Evolutionary conservation across 2,888 invertebrate genomes (phyloP), one percentile per base, ranked within the genome.

Genomic region (Diarsia mendica): DNA sequence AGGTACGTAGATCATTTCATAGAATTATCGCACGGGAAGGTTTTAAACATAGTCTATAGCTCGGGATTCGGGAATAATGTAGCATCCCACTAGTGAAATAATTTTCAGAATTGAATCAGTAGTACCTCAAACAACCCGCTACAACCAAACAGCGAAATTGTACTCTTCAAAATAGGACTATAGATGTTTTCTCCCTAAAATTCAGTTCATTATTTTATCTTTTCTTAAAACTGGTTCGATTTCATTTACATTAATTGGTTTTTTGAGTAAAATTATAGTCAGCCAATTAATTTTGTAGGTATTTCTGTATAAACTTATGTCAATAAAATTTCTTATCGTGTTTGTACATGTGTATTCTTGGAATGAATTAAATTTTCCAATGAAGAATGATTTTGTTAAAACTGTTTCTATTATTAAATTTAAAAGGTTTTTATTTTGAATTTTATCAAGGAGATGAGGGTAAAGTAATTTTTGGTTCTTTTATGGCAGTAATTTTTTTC

Each of bases 291-390:
- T 73, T 77, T 80, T 58, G 1, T 44, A n/a, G 8, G 3, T 49
- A 49, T 11, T 39, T 70, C 33, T 28, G 13, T 80, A 67, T 58
- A 63, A 65, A 44, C 15, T 39, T 51, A 48, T 20, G 46, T 44
- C 55, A 13, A 69, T 84, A 58, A 81, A 81, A 61, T 44, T 63
- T 84, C 81, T 84, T 81, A 81, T 83, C 77, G 70, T 23, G 13
- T 9, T 4, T n/a, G 39, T 55, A 33, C n/a, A 13, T 39, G 11
- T 11, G 11, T 11, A n/a, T 10, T 67, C 11, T 18, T 46, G 53
- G 39, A 65, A 68, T 53, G 23, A 28, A 28, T 68, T 4, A 0
- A 23, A 46, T 4, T 39, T 23, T 63, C 64, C 33, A 67, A 70
- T 70, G 60, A 58, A 70, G 61, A 58, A 83, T 83, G 82, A 60